Evolutionary conservation across 1,140 invertebrate species (phyloP).

Genomic region (Drosophila leontia): DNA sequence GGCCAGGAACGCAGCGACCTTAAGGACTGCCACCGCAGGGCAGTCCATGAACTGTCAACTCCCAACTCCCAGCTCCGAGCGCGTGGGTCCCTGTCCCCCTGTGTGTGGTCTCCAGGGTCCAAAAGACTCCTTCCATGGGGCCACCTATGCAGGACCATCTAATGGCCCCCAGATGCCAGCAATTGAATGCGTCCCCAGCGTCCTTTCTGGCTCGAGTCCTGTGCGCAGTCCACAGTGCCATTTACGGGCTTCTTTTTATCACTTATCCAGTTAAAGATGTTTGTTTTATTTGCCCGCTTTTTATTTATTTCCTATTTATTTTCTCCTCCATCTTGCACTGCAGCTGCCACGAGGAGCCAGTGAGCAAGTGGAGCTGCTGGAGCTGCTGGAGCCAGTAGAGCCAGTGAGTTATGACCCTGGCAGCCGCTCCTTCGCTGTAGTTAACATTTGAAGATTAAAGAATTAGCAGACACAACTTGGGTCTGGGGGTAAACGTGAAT

Average conservation of each 20-base stretch:
- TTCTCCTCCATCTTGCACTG: constrained; percentile 25
- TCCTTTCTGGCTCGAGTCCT: constrained; percentile 29
- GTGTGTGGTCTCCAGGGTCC: constrained; percentile 48
- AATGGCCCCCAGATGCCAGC: constrained; percentile 26
- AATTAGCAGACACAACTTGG: constrained; percentile 33
- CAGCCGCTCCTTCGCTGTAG: constrained; percentile 11
- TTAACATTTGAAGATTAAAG: constrained; percentile 24
- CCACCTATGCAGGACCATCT: constrained; percentile 4
- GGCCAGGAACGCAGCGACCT: constrained; percentile 19
- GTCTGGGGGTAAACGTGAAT: constrained; percentile 4
- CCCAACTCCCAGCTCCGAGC: constrained; percentile 8
- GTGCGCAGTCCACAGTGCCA: constrained; percentile 36
- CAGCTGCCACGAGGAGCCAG: constrained; percentile 28
- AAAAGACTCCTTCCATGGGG: constrained; percentile 8
- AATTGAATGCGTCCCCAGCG: constrained; percentile 28
- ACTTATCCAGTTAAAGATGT: constrained; percentile 71
- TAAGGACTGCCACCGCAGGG: constrained; percentile 20
- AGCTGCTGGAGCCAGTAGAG: neutral
- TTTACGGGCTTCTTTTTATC: constrained; percentile 69
- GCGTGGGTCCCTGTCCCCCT: constrained; percentile 24
- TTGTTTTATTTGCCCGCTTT: constrained; percentile 58
- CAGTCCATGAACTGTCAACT: constrained; percentile 13
- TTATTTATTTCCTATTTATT: constrained; percentile 56
- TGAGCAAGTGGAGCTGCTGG: neutral
- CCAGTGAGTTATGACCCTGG: constrained; percentile 35